Base-by-base conservation (phyloP, 2,113 vertebrate genomes). In the Eptatretus burgeri region DNA sequence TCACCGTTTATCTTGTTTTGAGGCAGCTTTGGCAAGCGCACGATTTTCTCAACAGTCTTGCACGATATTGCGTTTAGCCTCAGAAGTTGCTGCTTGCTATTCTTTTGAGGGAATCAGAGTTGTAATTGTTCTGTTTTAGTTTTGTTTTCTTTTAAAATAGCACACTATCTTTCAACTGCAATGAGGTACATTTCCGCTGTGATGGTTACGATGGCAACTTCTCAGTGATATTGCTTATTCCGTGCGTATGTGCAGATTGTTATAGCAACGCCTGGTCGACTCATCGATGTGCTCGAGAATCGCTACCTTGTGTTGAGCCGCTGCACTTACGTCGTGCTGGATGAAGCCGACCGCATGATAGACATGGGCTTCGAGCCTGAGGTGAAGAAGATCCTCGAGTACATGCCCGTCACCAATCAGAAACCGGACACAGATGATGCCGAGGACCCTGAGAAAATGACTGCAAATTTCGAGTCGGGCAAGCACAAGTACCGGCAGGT, bases 351-450 rank as follows among this genome's bases (percentile, higher is more conserved):
- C 13, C 79, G 89, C 64, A 96, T 96, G 89, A 96, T 96, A 41
- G 89, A 96, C 74, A 96, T 96, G 88, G 89, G 89, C 69, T 96
- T 96, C 8, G 89, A 96, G 73, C 88, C 89, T 0, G 89, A 96
- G 0, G 89, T 96, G 53, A 87, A 96, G 70, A 93, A 93, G 75
- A 96, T 96, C 68, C 74, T 96, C 70, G 89, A 96, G 71, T 83
- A 93, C 77, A 89, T 96, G 78, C 89, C 89, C 0, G 89, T 95
- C 69, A 88, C 79, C 72, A 96, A 96, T 74, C 89, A 93, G 73
- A 96, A 96, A 67, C 89, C 89, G 0, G 89, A 96, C 74, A 93
- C 88, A 0, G 89, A 96, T 0, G 89, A 96, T 70, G 89, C 89
- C 0, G 89, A 96, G 72, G 89, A 96, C 69, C 86, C 89, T 0